These are phyloP conservation scores for Ceratosolen solmsi DNA, from an alignment of 1,140 invertebrate genomes.

Conservation along the genomic window DNA sequence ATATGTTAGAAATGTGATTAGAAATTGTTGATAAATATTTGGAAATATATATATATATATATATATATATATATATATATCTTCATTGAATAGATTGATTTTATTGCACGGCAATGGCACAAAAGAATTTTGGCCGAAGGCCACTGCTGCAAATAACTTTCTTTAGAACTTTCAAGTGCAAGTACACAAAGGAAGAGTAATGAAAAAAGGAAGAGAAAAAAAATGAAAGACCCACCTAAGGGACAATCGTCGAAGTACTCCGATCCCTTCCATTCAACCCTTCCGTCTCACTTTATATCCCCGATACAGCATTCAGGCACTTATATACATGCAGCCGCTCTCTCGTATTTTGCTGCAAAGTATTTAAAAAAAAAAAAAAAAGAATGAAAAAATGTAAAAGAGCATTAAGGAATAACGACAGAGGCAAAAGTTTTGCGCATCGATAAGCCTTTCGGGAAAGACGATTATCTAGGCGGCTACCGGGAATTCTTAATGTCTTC, in stretches of 20 bases:
- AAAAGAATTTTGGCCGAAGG: too few species aligned
- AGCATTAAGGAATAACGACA: not conserved
- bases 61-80: too few species aligned
- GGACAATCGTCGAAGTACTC: not conserved
- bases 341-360: not conserved
- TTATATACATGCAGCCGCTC: not conserved
- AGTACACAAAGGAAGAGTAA: not conserved
- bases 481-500: slow-evolving; percentile 18
- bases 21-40: too few species aligned
- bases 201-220: not conserved
- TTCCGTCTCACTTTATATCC: not conserved
- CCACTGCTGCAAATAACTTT: too few species aligned
- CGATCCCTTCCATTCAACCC: not conserved
- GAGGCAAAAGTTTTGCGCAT: not conserved
- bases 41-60: too few species aligned
- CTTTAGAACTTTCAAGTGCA: too few species aligned
- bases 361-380: not conserved
- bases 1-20: too few species aligned
- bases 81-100: too few species aligned
- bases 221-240: not conserved
- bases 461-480: not conserved
- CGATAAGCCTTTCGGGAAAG: slow-evolving; percentile 24
- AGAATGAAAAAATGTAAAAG: not conserved
- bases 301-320: not conserved
- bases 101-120: not conserved